Base-by-base conservation (phyloP, 2,888 invertebrate species). In the Euplagia quadripunctaria region DNA sequence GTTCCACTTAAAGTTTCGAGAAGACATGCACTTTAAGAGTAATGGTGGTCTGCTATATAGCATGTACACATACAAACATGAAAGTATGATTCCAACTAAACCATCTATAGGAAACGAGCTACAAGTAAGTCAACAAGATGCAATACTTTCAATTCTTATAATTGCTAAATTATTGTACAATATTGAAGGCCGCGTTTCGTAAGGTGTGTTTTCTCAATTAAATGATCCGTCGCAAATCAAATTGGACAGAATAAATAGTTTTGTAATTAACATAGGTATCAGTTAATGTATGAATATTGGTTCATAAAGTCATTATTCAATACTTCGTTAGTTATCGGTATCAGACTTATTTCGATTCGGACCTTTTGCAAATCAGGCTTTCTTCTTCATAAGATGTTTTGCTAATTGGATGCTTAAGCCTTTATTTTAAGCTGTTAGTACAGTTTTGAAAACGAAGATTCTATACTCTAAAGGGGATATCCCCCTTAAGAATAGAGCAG, bases 131-230 rank as follows among this genome's bases (percentile, higher is more conserved):
- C 43, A 46, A 8, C 43, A 8, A 1, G 6, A 46, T 0, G 43
- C 6, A 71, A 74, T 67, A 79, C 82, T 79, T 79, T 78, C 81
- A 17, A 76, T 76, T 75, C 52, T 70, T 41, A 66, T 74, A 73
- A 77, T 80, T 82, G 79, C 76, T 73, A 77, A 82, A 82, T 77
- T 74, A 75, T 76, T 76, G 77, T 75, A 76, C 74, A 82, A 81
- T 74, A 78, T 70, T 81, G 89, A 92, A 93, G 93, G 93, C 80
- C 88, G 78, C 72, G 76, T 90, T 89, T 86, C 88, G 86, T 84
- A 89, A 92, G 71, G 71, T 72, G 75, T 74, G 85, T 86, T 89
- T 89, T 91, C 86, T 88, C 85, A 84, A 85, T 85, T 80, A 82
- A 88, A 77, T 82, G 78, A 85, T 85, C 82, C 79, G 89, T 87